phyloP scores from a whole-genome alignment of 2,797 vertebrate species.

The Helarctos malayanus region DNA sequence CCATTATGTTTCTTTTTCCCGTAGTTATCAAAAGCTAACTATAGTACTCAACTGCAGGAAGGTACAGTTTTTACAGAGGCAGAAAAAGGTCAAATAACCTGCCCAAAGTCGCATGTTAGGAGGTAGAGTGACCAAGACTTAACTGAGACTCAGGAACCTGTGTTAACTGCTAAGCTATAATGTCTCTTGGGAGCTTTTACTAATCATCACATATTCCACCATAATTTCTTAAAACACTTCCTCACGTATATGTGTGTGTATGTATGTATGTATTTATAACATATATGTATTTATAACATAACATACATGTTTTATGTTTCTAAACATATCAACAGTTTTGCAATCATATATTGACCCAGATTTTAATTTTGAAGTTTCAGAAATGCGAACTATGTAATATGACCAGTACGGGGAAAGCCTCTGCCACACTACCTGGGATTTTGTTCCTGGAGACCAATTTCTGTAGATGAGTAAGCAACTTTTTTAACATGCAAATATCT shows the following conservation, averaged over 20 bases:
- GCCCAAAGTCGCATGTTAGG: neutral
- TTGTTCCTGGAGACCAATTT: neutral
- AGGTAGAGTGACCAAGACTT: neutral
- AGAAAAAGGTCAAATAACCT: neutral
- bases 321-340: neutral
- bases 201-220: neutral
- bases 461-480: neutral
- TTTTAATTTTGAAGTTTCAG: slow-evolving; percentile 60
- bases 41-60: neutral
- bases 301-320: neutral
- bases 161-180: neutral
- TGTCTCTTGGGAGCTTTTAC: neutral
- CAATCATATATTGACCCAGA: neutral
- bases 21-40: neutral
- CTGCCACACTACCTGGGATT: neutral
- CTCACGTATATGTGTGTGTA: neutral
- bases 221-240: slow-evolving; percentile 1
- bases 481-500: neutral
- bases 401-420: neutral
- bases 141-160: neutral
- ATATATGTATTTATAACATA: neutral
- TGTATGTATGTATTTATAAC: neutral
- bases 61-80: neutral
- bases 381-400: neutral
- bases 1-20: neutral